Evolutionary conservation across 2,797 vertebrate species (phyloP), one percentile per base, ranked within the genome.

Genomic region (Poeciliopsis infans): DNA sequence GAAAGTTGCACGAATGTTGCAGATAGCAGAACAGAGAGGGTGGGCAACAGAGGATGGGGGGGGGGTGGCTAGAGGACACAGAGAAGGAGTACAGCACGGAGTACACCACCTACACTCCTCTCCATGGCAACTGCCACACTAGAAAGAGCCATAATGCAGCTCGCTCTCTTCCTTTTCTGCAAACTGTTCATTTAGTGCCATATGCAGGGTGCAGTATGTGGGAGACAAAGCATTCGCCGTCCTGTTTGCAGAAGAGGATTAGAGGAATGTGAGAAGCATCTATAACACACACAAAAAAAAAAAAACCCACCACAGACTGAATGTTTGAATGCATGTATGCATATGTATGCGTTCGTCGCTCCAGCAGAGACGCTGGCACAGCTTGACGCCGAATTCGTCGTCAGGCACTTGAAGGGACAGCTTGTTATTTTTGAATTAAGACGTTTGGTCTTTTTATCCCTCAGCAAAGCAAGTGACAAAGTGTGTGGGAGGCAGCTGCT

Each of bases 81-180:
- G 92, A 89, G 83, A 92, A 91, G 90, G 85, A 92, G 92, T 92
- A 92, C 88, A 91, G 88, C 86, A 80, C 78, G 61, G 81, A 93
- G 91, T 91, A 93, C 94, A 94, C 93, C 94, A 94, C 94, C 94
- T 95, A 95, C 94, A 94, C 93, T 93, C 61, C 87, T 95, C 91
- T 78, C 93, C 94, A 95, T 95, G 92, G 94, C 91, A 95, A 95
- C 94, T 93, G 92, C 91, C 93, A 93, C 92, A 93, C 91, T 89
- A 92, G 92, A 94, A 89, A 79, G 69, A 92, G 92, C 83, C 91
- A 92, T 93, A 93, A 93, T 92, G 91, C 93, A 90, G 91, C 91
- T 91, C 86, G 81, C 86, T 88, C 90, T 90, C 87, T 90, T 91
- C 91, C 92, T 88, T 76, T 89, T 89, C 91, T 86, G 87, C 85